These are phyloP conservation scores for Drosophila serrata DNA, from an alignment of 1,140 invertebrate species.

Conservation along the genomic window DNA sequence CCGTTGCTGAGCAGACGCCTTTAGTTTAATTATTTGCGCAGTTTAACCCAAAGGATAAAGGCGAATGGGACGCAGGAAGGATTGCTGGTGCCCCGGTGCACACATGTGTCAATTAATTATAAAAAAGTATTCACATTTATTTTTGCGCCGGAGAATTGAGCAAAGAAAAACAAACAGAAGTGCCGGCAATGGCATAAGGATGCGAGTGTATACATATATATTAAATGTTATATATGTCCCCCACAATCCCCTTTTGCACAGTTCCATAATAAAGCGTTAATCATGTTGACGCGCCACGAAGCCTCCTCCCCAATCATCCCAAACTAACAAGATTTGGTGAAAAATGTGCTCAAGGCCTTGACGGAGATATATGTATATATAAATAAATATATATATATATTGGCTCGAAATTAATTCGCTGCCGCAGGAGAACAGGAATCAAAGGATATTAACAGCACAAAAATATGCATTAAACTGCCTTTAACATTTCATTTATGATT, in stretches of 20 bases:
- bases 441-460: not conserved
- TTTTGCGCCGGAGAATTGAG: conserved; percentile 36
- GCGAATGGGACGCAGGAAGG: conserved; percentile 9
- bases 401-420: conserved; percentile 50
- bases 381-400: not conserved
- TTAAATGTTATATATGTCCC: not conserved
- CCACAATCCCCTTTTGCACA: conserved; percentile 17
- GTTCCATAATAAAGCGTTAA: conserved; percentile 69
- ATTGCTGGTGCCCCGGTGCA: conserved; percentile 37
- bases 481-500: not conserved
- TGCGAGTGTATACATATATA: not conserved
- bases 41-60: conserved; percentile 44
- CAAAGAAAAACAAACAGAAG: conserved; percentile 35
- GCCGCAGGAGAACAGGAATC: not conserved
- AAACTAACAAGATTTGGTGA: conserved; percentile 51
- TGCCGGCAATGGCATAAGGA: conserved; percentile 1
- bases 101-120: conserved; percentile 78
- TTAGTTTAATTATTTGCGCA: conserved; percentile 79
- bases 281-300: conserved; percentile 64
- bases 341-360: conserved; percentile 57
- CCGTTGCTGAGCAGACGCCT: conserved; percentile 53
- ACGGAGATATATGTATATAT: conserved; percentile 27
- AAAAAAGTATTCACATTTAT: conserved; percentile 55
- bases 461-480: not conserved
- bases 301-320: conserved; percentile 8